Evolutionary conservation across 2,113 vertebrate species (phyloP), one percentile per base, ranked within the genome.

Genomic region (Rana temporaria): DNA sequence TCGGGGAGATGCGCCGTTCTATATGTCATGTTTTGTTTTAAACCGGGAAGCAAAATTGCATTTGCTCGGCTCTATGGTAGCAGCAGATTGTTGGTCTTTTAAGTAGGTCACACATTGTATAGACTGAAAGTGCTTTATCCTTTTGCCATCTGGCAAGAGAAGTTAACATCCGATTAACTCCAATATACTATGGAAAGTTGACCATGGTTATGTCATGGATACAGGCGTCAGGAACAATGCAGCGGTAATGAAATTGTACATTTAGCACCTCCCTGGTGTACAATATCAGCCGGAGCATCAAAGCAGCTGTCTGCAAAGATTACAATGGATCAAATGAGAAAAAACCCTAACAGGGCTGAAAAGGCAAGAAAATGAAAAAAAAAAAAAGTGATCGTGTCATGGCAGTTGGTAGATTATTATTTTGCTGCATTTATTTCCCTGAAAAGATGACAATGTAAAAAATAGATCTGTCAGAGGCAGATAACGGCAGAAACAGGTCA

Each of bases 61-160:
- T 88, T 83, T 84, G 22, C 90, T 86, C 16, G 30, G 57, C 89
- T 73, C n/a, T 80, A 86, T 88, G 88, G 89, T 85, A 89, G 86
- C 81, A 80, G 81, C 90, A 93, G 92, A 93, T 90, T 95, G 90
- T 78, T 88, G 86, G 86, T 63, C 81, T 16, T 84, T 79, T 85
- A 96, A 94, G 89, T 95, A 91, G 94, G 94, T 93, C 94, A 91
- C 87, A 90, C 74, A 68, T 89, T 90, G 89, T 85, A 84, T 86
- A 85, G 88, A 89, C 64, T 32, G 73, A 88, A 85, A 81, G 87
- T 84, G 86, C 87, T 88, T 89, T 82, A 84, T 94, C 91, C 92
- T 94, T 94, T 89, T 86, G 90, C 96, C 95, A 96, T 97, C 96
- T 98, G 96, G 92, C 91, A 88, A 69, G 88, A 92, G 90, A 90